Evolutionary conservation across 2,113 vertebrate species (phyloP), one percentile per base, ranked within the genome.

Genomic region (Glaucomys volans): DNA sequence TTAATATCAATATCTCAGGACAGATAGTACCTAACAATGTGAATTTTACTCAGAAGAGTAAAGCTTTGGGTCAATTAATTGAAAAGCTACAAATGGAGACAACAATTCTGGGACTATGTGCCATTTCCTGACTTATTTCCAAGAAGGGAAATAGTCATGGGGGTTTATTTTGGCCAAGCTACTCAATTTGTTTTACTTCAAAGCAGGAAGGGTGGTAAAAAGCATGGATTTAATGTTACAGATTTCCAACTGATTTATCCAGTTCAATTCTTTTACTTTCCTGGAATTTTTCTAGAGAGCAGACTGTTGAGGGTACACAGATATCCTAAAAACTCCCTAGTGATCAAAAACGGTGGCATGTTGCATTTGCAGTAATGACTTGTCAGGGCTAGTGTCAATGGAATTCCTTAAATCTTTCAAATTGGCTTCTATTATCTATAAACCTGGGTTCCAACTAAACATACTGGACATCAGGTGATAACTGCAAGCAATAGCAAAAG

Each of bases 141-240:
- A 97, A 44, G 44, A 74, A 92, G 22, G 44, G 57, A 86, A 97
- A 92, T 1, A 54, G 35, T 52, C 4, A 20, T 62, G 10, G 50
- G 35, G 84, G 91, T 71, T 87, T 69, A 92, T 83, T 97, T 97
- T 94, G 85, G 87, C 7, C 75, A 95, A 97, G 72, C 69, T 95
- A 84, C 8, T 76, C 28, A 77, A 22, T 96, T 83, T 86, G 35
- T 96, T 96, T 90, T 64, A 95, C 59, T 90, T 79, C 3, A 1
- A 12, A 64, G 2, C 16, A 90, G 86, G 4, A 95, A 96, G 44
- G n/a, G 4, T 95, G 82, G 24, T 18, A 69, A 95, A 90, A 32
- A 1, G 20, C 17, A 20, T 16, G 20, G 11, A 44, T 92, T 72
- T 40, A 69, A 22, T 18, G 72, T 80, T 96, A 74, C 40, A 79